Conservation (phyloP, 2,113 vertebrate genomes). For the rat (Rattus norvegicus) region DNA sequence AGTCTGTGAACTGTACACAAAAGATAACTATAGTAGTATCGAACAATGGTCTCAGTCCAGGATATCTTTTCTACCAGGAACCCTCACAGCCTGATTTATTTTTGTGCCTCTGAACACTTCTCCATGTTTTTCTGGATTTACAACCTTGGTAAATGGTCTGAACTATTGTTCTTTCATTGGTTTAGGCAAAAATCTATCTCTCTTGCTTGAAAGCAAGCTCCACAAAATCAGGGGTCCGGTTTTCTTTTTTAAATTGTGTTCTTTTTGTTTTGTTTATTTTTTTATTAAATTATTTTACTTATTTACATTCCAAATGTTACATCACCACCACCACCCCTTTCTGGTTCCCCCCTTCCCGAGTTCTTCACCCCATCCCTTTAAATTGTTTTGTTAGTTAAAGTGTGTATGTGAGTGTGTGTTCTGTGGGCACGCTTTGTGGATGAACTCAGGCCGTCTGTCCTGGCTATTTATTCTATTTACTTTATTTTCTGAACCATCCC, state of each 20-base stretch:
- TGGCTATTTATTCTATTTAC: background rate
- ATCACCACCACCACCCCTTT: no score
- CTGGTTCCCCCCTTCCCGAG: no score
- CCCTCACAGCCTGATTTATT: background rate
- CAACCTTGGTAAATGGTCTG: background rate
- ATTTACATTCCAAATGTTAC: background rate
- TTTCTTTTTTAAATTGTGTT: background rate
- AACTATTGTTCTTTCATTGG: background rate
- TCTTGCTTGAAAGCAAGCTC: background rate
- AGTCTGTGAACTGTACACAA: background rate
- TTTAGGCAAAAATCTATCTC: background rate
- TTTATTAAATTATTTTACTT: background rate
- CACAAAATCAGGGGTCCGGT: background rate
- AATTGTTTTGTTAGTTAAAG: background rate
- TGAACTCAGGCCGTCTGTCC: background rate
- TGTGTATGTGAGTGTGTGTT: background rate
- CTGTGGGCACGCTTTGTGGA: background rate
- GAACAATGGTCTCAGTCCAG: background rate
- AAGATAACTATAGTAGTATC: background rate
- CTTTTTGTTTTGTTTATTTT: background rate
- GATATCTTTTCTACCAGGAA: background rate
- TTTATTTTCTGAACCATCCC: background rate
- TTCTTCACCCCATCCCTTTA: background rate
- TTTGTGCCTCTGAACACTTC: background rate
- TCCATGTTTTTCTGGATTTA: background rate